phyloP scores from a whole-genome alignment of 2,113 vertebrate species.

The Oreochromis tanganicae region DNA sequence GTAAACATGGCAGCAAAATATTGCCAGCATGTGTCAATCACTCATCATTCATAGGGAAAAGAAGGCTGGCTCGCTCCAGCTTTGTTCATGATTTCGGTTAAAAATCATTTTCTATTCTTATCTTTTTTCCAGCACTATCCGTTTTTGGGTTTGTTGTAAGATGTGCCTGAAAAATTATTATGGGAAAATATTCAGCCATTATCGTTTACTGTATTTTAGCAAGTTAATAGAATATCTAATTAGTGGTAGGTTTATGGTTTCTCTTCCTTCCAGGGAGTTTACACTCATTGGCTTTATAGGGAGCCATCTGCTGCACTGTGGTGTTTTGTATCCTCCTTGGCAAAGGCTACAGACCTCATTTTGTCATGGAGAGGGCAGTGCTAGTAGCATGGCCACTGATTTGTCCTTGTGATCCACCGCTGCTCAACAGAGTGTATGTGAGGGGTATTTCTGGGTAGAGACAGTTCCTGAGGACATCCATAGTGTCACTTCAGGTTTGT shows the following conservation, averaged over 20 bases:
- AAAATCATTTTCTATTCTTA: background rate
- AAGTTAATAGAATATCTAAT: background rate
- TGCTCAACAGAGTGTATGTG: background rate
- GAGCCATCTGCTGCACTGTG: constrained; percentile 15
- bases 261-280: background rate
- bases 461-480: constrained; percentile 39
- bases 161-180: background rate
- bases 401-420: constrained; percentile 40
- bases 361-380: background rate
- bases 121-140: background rate
- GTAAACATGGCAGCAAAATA: background rate
- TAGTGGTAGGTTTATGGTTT: background rate
- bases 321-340: constrained; percentile 7
- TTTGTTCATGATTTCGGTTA: background rate
- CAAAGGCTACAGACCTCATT: background rate
- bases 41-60: background rate
- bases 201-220: background rate
- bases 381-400: background rate
- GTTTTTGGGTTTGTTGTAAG: background rate
- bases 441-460: constrained; percentile 20
- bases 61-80: background rate
- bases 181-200: background rate
- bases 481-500: constrained; percentile 59
- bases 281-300: background rate
- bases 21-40: background rate